Evolutionary conservation across 2,113 vertebrate species (phyloP).

Genomic region (Carlito syrichta): DNA sequence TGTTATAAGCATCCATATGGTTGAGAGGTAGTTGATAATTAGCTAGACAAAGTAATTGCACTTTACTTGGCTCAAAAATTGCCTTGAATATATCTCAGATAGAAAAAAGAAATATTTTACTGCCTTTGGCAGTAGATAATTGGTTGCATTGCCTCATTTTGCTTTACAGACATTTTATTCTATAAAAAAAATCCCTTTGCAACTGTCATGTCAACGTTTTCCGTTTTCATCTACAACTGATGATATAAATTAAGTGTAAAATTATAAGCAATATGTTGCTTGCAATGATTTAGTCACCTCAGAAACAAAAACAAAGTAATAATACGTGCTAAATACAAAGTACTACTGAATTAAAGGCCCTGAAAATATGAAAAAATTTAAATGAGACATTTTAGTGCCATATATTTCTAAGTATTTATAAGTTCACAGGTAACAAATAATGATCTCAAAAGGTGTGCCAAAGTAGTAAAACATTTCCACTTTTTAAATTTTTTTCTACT

Average conservation of each 20-base stretch:
- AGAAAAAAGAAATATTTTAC: neutral
- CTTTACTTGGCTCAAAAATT: conserved; percentile 8
- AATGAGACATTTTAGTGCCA: neutral
- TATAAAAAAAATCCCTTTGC: neutral
- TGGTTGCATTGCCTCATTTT: neutral
- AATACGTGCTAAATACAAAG: neutral
- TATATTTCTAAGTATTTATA: neutral
- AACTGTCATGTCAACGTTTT: conserved; percentile 22
- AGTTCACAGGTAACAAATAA: too few relatives aligned
- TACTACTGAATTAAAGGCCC: neutral
- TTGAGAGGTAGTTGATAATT: neutral
- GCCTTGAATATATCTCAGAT: conserved; percentile 27
- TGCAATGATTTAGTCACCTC: neutral
- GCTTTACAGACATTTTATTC: conserved; percentile 17
- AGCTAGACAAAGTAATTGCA: neutral
- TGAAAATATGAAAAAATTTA: neutral
- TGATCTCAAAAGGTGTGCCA: neutral
- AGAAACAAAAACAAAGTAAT: neutral
- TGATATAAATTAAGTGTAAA: conserved; percentile 42
- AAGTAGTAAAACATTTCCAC: neutral
- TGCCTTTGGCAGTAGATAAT: neutral
- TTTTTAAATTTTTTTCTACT: neutral
- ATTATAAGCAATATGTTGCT: neutral
- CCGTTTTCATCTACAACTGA: neutral
- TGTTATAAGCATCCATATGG: neutral